Conservation (phyloP, 2,888 invertebrate genomes). For the Brachypalpus laphriformis region DNA sequence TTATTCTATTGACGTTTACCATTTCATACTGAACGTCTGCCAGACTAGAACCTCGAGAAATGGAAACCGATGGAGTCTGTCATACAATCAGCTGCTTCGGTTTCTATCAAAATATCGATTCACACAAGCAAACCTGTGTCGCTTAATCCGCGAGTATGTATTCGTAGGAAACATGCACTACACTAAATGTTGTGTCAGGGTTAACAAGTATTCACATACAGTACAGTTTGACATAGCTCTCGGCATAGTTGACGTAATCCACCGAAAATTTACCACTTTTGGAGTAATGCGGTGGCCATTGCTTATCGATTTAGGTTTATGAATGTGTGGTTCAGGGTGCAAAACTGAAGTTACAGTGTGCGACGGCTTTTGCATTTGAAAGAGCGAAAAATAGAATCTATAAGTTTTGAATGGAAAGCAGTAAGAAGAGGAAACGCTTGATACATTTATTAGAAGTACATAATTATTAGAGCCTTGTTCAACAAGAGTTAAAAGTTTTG, state of each 20-base stretch:
- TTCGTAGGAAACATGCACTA: neutral
- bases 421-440: no score
- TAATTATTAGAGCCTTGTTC: no score
- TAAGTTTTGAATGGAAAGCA: no score
- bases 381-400: neutral
- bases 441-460: no score
- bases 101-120: constrained; percentile 30
- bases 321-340: neutral
- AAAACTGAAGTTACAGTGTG: neutral
- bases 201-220: constrained; percentile 33
- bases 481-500: no score
- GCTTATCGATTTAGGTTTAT: constrained; percentile 34
- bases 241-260: constrained; percentile 37
- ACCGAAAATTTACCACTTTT: constrained; percentile 25
- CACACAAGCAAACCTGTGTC: neutral
- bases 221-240: constrained; percentile 18
- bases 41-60: constrained; percentile 2
- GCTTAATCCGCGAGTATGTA: neutral
- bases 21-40: neutral
- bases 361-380: neutral
- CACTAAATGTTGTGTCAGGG: constrained; percentile 44
- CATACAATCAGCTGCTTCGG: constrained; percentile 7
- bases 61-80: neutral
- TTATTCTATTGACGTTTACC: neutral
- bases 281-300: neutral